These are phyloP conservation scores for Macaca nemestrina DNA, from an alignment of 2,113 vertebrate species.

Conservation along the genomic window DNA sequence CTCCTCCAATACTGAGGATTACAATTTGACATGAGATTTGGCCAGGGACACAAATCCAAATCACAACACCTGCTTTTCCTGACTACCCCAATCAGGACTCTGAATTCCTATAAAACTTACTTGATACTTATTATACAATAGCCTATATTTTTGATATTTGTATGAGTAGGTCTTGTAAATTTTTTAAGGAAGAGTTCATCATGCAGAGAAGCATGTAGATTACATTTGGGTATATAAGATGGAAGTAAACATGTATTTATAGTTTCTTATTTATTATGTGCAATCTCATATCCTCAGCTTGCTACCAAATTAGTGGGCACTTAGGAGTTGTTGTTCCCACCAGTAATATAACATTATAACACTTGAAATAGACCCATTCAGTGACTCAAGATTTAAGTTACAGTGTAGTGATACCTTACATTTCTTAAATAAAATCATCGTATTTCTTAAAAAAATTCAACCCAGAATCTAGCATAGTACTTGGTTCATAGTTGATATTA, in stretches of 20 bases:
- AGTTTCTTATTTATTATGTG: conserved; percentile 9
- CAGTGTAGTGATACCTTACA: background rate
- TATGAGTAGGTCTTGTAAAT: background rate
- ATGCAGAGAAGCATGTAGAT: background rate
- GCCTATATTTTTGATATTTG: background rate
- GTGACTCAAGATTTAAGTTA: conserved; percentile 1
- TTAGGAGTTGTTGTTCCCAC: background rate
- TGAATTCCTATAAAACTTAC: background rate
- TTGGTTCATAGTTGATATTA: too few species aligned
- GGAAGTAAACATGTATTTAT: background rate
- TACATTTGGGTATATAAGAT: background rate
- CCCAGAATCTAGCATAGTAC: too few species aligned
- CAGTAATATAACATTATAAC: background rate
- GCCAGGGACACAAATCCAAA: too few species aligned
- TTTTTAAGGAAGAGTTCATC: background rate
- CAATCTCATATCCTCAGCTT: background rate
- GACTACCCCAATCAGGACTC: background rate
- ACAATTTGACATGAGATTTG: too few species aligned
- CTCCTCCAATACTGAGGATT: too few species aligned
- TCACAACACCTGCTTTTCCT: background rate
- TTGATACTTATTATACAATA: background rate
- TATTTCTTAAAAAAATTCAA: too few species aligned
- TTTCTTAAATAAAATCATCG: too few species aligned
- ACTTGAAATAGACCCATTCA: background rate
- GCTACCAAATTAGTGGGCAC: background rate